Conservation (phyloP, 2,888 invertebrate species). For the Synergus itoensis region DNA sequence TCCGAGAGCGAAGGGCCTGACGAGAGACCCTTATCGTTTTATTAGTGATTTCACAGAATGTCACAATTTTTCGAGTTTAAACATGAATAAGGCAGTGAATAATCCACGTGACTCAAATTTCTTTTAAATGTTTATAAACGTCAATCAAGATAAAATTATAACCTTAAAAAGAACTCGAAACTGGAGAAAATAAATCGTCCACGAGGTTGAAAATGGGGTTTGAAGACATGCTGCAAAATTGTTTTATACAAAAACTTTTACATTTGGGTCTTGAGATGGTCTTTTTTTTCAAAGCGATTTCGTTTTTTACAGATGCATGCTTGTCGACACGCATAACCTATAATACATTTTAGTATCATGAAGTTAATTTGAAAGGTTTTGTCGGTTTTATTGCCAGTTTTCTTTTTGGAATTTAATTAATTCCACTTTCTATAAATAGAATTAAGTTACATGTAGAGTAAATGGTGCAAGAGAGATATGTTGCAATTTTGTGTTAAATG, state of each 20-base stretch:
- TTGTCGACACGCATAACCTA: not conserved
- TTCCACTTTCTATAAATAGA: not conserved
- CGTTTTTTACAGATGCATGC: not conserved
- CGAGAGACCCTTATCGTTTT: slow-evolving; percentile 25
- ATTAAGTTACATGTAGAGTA: not conserved
- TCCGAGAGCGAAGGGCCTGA: slow-evolving; percentile 24
- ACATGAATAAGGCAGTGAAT: not conserved
- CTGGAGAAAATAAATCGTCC: not conserved
- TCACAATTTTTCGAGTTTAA: slow-evolving; percentile 24
- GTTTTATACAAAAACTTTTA: not conserved
- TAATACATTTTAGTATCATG: not conserved
- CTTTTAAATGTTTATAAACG: not conserved
- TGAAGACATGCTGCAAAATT: slow-evolving; percentile 5
- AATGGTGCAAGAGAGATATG: not conserved
- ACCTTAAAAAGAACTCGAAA: slow-evolving; percentile 4
- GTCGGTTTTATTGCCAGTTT: not conserved
- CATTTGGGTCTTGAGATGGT: not conserved
- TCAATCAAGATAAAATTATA: not conserved
- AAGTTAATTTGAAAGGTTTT: not conserved
- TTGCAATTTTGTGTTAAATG: not conserved
- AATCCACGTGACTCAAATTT: not conserved
- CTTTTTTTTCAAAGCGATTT: not conserved
- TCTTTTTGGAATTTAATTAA: not conserved
- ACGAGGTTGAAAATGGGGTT: slow-evolving; percentile 4
- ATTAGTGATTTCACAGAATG: slow-evolving; percentile 28